Evolutionary conservation across 2,888 invertebrate genomes (phyloP).

Genomic region (Phalera bucephala): DNA sequence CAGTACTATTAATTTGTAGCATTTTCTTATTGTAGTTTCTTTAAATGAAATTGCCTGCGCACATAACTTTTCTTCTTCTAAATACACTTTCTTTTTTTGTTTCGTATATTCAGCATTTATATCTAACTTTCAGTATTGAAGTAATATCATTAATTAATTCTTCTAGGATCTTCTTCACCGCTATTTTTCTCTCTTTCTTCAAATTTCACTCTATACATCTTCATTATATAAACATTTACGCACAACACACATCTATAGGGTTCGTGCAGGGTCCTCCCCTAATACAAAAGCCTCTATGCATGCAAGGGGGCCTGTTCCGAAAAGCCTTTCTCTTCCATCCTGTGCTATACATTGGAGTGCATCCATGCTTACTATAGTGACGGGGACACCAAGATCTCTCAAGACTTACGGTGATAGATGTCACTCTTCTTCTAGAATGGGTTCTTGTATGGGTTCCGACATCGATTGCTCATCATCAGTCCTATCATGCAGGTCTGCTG

Average conservation of each 20-base stretch:
- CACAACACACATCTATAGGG: constrained; percentile 66
- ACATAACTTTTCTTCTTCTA: too few relatives aligned
- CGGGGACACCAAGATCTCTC: constrained; percentile 62
- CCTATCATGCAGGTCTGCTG: constrained; percentile 67
- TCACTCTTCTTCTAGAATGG: constrained; percentile 66
- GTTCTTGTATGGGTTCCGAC: constrained; percentile 47
- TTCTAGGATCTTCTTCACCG: constrained; percentile 7
- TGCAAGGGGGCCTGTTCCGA: constrained; percentile 75
- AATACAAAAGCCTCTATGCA: constrained; percentile 78
- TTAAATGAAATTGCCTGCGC: too few relatives aligned
- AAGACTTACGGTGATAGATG: constrained; percentile 73
- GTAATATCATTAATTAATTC: too few relatives aligned
- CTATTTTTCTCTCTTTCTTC: constrained; percentile 23
- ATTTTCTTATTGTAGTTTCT: too few relatives aligned
- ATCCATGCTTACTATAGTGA: constrained; percentile 76
- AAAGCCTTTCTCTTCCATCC: constrained; percentile 62
- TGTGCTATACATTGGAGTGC: constrained; percentile 62
- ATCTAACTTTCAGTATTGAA: too few relatives aligned
- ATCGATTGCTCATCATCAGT: too few relatives aligned
- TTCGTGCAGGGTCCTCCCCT: constrained; percentile 71
- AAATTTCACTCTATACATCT: constrained; percentile 17
- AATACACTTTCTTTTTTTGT: too few relatives aligned
- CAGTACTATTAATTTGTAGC: too few relatives aligned
- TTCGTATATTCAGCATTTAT: too few relatives aligned
- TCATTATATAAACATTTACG: constrained; percentile 34